These are phyloP conservation scores for Etia nguti DNA, from an alignment of 2,113 vertebrate species.

Conservation along the genomic window DNA sequence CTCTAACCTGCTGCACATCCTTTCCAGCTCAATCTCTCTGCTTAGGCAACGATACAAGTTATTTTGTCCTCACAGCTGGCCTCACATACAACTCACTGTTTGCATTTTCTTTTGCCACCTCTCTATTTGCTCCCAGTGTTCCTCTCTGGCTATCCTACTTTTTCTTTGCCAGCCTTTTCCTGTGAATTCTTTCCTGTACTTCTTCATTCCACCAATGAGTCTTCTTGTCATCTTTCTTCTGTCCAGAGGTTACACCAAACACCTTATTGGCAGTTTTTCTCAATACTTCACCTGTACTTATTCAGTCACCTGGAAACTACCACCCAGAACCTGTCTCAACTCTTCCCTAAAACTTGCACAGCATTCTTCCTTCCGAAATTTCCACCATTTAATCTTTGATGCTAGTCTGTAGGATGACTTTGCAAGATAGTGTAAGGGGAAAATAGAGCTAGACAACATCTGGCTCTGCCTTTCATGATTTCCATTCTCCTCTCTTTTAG, in stretches of 20 bases:
- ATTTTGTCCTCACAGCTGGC: not conserved
- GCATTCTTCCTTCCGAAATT: not conserved
- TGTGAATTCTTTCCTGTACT: not conserved
- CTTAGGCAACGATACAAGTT: not conserved
- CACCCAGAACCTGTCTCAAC: not conserved
- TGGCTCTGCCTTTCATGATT: no score
- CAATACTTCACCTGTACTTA: not conserved
- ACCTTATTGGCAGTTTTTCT: not conserved
- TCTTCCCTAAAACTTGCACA: not conserved
- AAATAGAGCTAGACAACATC: no score
- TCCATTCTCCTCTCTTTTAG: accelerated
- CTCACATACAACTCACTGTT: not conserved
- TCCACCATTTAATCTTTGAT: not conserved
- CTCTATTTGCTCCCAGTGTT: not conserved
- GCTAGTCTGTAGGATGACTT: not conserved
- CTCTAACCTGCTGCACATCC: not conserved
- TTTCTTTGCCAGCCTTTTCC: not conserved
- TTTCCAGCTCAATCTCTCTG: not conserved
- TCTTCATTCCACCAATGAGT: not conserved
- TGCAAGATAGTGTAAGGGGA: no score
- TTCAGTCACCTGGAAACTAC: accelerated
- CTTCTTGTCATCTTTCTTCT: not conserved
- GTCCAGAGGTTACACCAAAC: not conserved
- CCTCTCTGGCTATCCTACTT: not conserved
- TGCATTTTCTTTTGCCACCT: not conserved